A percentile compares a stretch with the other conserved stretches of the same genome.
phyloP scores from a whole-genome alignment of 2,888 invertebrate genomes.

The Rhimphoctona megacephalus region DNA sequence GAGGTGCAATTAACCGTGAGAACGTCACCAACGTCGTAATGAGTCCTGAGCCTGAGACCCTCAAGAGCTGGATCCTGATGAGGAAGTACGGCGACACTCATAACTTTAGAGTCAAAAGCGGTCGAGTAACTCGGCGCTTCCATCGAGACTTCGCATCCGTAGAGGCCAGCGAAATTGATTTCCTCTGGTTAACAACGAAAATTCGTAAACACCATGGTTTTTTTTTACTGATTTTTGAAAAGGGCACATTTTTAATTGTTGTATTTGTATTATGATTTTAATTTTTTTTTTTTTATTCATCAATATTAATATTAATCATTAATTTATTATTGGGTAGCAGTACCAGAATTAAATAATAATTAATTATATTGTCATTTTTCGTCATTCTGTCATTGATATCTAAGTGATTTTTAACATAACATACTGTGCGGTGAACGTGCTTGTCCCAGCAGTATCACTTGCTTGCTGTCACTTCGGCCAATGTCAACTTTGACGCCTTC shows the following conservation, averaged over 20 bases:
- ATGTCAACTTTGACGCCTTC: slow-evolving; percentile 78
- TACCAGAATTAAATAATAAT: background rate
- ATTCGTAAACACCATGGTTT: background rate
- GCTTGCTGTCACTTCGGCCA: slow-evolving; percentile 77
- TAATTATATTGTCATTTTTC: background rate
- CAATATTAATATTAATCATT: background rate
- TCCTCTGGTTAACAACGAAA: slow-evolving; percentile 43
- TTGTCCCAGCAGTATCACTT: slow-evolving; percentile 78
- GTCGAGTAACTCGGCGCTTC: slow-evolving; percentile 80
- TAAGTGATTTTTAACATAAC: slow-evolving; percentile 26
- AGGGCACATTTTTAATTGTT: too few relatives aligned
- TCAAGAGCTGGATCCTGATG: slow-evolving; percentile 79
- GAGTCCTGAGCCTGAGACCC: slow-evolving; percentile 79
- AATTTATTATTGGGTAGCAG: background rate
- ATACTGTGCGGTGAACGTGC: slow-evolving; percentile 74
- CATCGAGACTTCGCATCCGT: slow-evolving; percentile 81
- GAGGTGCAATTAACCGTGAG: slow-evolving; percentile 81
- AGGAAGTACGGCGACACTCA: slow-evolving; percentile 80
- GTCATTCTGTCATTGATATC: background rate
- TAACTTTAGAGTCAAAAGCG: slow-evolving; percentile 79
- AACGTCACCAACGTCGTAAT: slow-evolving; percentile 81
- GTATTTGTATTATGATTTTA: background rate
- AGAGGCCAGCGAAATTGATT: slow-evolving; percentile 77
- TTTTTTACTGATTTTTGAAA: background rate
- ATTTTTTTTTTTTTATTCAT: background rate